These are phyloP conservation scores for Syrmaticus mikado DNA, from an alignment of 2,113 vertebrate species.

Conservation along the genomic window DNA sequence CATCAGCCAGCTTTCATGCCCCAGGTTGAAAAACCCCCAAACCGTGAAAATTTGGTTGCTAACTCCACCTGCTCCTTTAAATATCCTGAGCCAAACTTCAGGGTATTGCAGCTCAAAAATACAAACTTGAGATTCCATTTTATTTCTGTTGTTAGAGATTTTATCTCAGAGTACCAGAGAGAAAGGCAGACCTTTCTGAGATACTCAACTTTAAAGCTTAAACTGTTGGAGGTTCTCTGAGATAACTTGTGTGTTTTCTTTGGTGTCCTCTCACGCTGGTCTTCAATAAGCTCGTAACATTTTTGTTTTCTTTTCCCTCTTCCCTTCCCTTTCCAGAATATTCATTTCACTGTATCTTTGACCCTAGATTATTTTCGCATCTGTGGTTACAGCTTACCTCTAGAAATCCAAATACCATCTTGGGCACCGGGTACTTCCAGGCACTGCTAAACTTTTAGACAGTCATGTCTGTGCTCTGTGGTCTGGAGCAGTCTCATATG, in stretches of 20 bases:
- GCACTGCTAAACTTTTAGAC: not conserved
- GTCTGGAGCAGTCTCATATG: not conserved
- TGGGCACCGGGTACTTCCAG: not conserved
- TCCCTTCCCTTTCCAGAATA: not conserved
- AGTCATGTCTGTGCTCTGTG: not conserved
- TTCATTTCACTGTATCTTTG: not conserved
- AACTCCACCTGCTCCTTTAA: not conserved
- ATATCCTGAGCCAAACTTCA: not conserved
- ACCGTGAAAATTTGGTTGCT: not conserved
- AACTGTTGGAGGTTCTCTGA: not conserved
- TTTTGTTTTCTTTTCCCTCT: not conserved
- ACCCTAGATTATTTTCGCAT: not conserved
- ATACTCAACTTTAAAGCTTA: not conserved
- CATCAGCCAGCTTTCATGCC: not conserved
- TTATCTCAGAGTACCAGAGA: not conserved
- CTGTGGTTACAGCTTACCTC: not conserved
- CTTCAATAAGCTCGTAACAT: not conserved
- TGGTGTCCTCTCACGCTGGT: not conserved
- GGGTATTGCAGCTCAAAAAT: not conserved
- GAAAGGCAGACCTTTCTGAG: not conserved
- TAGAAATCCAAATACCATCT: not conserved
- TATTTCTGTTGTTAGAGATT: not conserved
- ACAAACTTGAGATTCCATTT: not conserved
- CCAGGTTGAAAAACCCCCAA: not conserved
- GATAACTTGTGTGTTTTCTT: not conserved